These are phyloP conservation scores for Diploptera punctata DNA, from an alignment of 2,888 invertebrate species.

Conservation along the genomic window DNA sequence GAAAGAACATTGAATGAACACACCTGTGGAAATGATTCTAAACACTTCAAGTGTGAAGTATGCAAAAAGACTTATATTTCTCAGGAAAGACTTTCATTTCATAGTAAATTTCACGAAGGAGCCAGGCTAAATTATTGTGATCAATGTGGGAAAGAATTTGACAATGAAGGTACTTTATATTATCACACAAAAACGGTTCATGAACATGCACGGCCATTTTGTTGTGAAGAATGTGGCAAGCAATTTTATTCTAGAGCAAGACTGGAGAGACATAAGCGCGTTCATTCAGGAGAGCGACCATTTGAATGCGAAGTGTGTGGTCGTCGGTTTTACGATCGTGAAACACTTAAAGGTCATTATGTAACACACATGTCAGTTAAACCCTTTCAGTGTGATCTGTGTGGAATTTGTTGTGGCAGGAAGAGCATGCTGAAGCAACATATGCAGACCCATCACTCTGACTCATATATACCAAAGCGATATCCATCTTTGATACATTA, in stretches of 20 bases:
- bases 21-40: conserved; percentile 32
- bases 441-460: conserved; percentile 34
- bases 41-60: conserved; percentile 27
- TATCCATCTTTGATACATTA: conserved; percentile 43
- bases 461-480: conserved; percentile 19
- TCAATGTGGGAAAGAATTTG: conserved; percentile 38
- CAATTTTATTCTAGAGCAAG: conserved; percentile 32
- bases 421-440: conserved; percentile 38
- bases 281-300: conserved; percentile 38
- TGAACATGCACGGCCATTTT: conserved; percentile 34
- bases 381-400: conserved; percentile 40
- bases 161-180: conserved; percentile 39
- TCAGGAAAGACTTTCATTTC: conserved; percentile 36
- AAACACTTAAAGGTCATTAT: conserved; percentile 38
- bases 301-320: conserved; percentile 38
- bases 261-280: conserved; percentile 31
- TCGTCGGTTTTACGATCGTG: conserved; percentile 30
- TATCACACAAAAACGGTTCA: conserved; percentile 40
- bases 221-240: conserved; percentile 36
- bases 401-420: conserved; percentile 37
- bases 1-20: conserved; percentile 36
- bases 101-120: conserved; percentile 38
- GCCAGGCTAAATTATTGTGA: conserved; percentile 35
- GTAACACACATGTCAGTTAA: conserved; percentile 39
- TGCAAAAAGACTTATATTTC: conserved; percentile 34